These are phyloP conservation scores for Parnassius apollo DNA, from an alignment of 2,888 invertebrate species.

Conservation along the genomic window DNA sequence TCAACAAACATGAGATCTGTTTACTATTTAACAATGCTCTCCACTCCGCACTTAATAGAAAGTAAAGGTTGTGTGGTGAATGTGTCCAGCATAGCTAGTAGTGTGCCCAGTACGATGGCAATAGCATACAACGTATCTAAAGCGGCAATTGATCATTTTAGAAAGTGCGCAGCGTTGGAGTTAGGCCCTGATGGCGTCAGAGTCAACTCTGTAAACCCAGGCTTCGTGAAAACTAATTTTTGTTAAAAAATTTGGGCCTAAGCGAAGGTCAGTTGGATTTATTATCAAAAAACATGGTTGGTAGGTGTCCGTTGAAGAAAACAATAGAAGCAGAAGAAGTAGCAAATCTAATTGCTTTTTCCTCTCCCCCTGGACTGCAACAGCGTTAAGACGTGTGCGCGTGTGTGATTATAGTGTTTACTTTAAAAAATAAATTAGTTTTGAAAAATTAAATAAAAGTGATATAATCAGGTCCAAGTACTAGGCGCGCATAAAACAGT, in stretches of 20 bases:
- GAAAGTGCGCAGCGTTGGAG: conserved; percentile 93
- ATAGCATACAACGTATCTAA: conserved; percentile 95
- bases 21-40: conserved; percentile 90
- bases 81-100: conserved; percentile 93
- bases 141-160: conserved; percentile 96
- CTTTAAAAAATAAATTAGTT: no score
- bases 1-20: conserved; percentile 91
- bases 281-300: conserved; percentile 80
- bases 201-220: conserved; percentile 96
- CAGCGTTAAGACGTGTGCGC: no score
- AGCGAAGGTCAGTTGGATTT: conserved; percentile 87
- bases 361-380: no score
- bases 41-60: conserved; percentile 89
- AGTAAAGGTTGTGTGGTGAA: conserved; percentile 94
- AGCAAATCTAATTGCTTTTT: conserved; percentile 91
- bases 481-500: no score
- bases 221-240: conserved; percentile 93
- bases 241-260: conserved; percentile 85
- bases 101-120: conserved; percentile 84
- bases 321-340: conserved; percentile 91
- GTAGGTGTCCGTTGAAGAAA: conserved; percentile 93
- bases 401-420: no score
- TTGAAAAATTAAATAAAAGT: no score
- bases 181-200: conserved; percentile 89
- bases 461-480: no score